Conservation (phyloP, 2,888 invertebrate species). For the Phengaris alcon region DNA sequence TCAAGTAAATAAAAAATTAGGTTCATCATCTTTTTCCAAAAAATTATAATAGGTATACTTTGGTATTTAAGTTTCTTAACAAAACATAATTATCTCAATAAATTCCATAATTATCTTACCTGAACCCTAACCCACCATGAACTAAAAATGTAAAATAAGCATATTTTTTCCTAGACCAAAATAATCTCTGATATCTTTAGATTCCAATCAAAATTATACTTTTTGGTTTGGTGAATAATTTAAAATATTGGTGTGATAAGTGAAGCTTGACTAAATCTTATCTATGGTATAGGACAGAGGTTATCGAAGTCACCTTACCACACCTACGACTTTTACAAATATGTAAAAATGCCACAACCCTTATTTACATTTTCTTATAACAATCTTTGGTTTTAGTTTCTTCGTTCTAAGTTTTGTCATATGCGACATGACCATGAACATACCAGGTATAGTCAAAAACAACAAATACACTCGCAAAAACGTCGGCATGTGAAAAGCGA, state of each 20-base stretch:
- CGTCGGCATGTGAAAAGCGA: slow-evolving; percentile 91
- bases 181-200: too few relatives aligned
- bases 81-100: too few relatives aligned
- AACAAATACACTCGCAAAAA: slow-evolving; percentile 88
- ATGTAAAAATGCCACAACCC: slow-evolving; percentile 25
- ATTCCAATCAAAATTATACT: not conserved
- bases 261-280: too few relatives aligned
- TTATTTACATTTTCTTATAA: slow-evolving; percentile 69
- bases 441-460: slow-evolving; percentile 85
- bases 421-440: slow-evolving; percentile 88
- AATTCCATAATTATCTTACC: too few relatives aligned
- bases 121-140: too few relatives aligned
- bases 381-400: slow-evolving; percentile 79
- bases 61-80: too few relatives aligned
- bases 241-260: too few relatives aligned
- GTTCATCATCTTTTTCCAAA: too few relatives aligned
- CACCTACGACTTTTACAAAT: not conserved
- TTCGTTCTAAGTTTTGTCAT: slow-evolving; percentile 88
- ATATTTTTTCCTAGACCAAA: too few relatives aligned
- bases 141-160: too few relatives aligned
- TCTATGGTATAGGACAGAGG: too few relatives aligned
- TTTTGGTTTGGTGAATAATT: not conserved
- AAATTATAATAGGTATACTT: too few relatives aligned
- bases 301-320: not conserved
- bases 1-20: not conserved